Evolutionary conservation across 2,797 vertebrate genomes (phyloP).

Genomic region (Adrianichthys oophorus): DNA sequence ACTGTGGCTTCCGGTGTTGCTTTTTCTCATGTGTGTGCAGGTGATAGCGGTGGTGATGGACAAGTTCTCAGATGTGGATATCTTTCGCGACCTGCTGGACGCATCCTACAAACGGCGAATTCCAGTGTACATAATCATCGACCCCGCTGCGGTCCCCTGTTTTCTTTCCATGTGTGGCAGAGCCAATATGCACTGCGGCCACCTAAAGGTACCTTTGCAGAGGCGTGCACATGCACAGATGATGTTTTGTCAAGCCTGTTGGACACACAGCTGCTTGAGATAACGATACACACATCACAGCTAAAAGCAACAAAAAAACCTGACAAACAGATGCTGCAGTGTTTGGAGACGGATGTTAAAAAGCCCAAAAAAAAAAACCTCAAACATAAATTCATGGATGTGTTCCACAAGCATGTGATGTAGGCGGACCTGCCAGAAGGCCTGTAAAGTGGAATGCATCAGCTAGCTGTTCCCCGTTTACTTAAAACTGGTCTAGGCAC

Average conservation of each 20-base stretch:
- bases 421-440: conserved; percentile 11
- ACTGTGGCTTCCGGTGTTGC: conserved; percentile 33
- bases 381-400: background rate
- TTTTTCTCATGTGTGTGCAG: conserved; percentile 66
- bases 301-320: no score
- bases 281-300: background rate
- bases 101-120: conserved; percentile 88
- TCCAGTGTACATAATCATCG: conserved; percentile 93
- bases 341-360: background rate
- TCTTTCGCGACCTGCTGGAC: conserved; percentile 94
- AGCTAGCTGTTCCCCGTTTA: conserved; percentile 14
- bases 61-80: conserved; percentile 94
- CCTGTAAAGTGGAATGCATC: conserved; percentile 14
- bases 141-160: conserved; percentile 82
- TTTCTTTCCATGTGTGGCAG: conserved; percentile 95
- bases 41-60: conserved; percentile 97
- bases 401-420: background rate
- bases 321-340: background rate
- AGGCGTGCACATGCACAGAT: conserved; percentile 11
- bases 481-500: conserved; percentile 44
- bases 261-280: conserved; percentile 2
- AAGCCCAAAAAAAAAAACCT: background rate
- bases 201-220: conserved; percentile 84
- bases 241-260: conserved; percentile 36
- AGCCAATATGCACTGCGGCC: conserved; percentile 91